Evolutionary conservation across 2,888 invertebrate species (phyloP).

Genomic region (Tachina lurida): DNA sequence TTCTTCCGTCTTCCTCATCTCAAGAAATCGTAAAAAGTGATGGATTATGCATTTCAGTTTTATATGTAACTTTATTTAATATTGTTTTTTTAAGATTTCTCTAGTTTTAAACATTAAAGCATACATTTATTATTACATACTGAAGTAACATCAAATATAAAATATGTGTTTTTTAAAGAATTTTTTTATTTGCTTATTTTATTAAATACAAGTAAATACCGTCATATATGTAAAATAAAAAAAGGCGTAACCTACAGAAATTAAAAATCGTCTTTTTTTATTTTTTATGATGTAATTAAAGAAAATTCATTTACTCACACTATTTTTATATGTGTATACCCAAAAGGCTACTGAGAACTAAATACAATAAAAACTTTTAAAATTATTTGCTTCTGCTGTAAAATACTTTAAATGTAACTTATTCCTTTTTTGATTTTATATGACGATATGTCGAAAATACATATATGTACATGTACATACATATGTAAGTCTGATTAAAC

Average conservation of each 20-base stretch:
- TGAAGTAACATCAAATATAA: conserved; percentile 51
- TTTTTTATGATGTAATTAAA: too few species aligned
- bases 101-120: conserved; percentile 47
- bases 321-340: too few species aligned
- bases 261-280: too few species aligned
- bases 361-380: too few species aligned
- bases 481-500: conserved; percentile 24
- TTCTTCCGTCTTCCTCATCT: conserved; percentile 1
- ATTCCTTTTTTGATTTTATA: too few species aligned
- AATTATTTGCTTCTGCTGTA: too few species aligned
- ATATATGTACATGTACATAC: background rate
- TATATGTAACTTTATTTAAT: conserved; percentile 40
- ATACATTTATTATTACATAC: conserved; percentile 13
- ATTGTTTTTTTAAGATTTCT: conserved; percentile 27
- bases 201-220: background rate
- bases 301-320: too few species aligned
- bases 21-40: background rate
- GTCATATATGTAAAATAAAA: too few species aligned
- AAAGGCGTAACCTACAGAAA: too few species aligned
- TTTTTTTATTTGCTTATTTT: conserved; percentile 7
- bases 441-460: too few species aligned
- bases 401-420: too few species aligned
- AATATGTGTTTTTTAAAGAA: conserved; percentile 14
- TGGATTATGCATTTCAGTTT: background rate
- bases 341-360: background rate